Conservation (phyloP, 2,797 vertebrate genomes). For the Eleutherodactylus coqui region DNA sequence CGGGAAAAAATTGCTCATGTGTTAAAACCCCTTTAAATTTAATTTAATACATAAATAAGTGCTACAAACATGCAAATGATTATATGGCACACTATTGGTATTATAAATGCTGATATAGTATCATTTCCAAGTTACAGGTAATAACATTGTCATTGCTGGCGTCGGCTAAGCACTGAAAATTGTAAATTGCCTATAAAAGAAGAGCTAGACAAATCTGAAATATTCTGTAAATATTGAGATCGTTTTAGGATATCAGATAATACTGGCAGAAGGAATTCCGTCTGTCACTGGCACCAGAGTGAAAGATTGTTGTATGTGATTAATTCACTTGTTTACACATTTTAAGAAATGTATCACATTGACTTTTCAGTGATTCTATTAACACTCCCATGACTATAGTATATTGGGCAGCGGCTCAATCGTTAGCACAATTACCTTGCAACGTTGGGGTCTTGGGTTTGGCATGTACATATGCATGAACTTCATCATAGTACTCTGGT, state of each 20-base stretch:
- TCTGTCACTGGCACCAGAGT: constrained; percentile 59
- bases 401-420: not conserved
- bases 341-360: constrained; percentile 40
- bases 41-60: too few relatives aligned
- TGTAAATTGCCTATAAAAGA: constrained; percentile 1
- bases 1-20: too few relatives aligned
- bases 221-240: constrained; percentile 54
- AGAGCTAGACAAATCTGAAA: constrained; percentile 39
- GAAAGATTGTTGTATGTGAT: constrained; percentile 55
- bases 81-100: not conserved
- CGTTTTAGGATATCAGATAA: constrained; percentile 47
- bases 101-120: not conserved
- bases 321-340: constrained; percentile 55
- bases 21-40: too few relatives aligned
- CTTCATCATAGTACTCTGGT: too few relatives aligned
- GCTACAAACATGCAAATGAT: too few relatives aligned
- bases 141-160: not conserved
- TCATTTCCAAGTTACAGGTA: not conserved
- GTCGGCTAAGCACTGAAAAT: too few relatives aligned
- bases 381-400: not conserved
- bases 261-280: constrained; percentile 57
- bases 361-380: constrained; percentile 9
- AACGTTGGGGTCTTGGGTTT: not conserved
- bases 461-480: not conserved
- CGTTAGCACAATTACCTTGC: not conserved